phyloP scores from a whole-genome alignment of 2,888 invertebrate genomes.

The Oconnorella tubifera region DNA sequence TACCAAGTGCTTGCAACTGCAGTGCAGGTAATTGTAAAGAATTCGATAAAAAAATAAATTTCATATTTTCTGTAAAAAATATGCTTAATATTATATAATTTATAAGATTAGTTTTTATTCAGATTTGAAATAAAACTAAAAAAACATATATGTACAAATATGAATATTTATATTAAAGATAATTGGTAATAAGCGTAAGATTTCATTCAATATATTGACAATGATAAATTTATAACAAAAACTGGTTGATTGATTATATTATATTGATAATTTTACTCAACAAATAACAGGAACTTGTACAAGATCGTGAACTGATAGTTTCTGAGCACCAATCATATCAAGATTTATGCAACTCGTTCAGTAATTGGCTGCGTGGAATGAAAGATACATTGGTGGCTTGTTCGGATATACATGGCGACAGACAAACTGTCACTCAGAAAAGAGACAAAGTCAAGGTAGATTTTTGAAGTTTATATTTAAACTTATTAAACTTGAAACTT shows the following conservation, averaged over 20 bases:
- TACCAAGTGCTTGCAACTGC: no score
- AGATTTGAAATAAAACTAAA: no score
- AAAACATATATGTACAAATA: no score
- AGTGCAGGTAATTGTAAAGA: no score
- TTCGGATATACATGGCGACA: conserved; percentile 85
- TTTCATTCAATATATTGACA: no score
- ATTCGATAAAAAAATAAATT: no score
- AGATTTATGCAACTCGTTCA: conserved; percentile 84
- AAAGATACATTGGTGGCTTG: conserved; percentile 86
- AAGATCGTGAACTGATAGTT: conserved; percentile 42
- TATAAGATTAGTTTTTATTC: no score
- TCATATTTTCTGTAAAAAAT: no score
- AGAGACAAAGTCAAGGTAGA: conserved; percentile 66
- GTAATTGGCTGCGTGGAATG: conserved; percentile 85
- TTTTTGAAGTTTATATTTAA: not conserved
- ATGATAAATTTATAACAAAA: not conserved
- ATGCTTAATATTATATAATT: no score
- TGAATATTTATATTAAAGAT: no score
- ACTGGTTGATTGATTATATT: not conserved
- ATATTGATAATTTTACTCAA: not conserved
- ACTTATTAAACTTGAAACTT: not conserved
- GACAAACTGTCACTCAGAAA: conserved; percentile 67
- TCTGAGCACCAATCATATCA: conserved; percentile 72
- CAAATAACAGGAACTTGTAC: conserved; percentile 10
- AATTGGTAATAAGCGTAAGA: no score